These are phyloP conservation scores for Nestor notabilis DNA, from an alignment of 2,113 vertebrate species.

Conservation along the genomic window DNA sequence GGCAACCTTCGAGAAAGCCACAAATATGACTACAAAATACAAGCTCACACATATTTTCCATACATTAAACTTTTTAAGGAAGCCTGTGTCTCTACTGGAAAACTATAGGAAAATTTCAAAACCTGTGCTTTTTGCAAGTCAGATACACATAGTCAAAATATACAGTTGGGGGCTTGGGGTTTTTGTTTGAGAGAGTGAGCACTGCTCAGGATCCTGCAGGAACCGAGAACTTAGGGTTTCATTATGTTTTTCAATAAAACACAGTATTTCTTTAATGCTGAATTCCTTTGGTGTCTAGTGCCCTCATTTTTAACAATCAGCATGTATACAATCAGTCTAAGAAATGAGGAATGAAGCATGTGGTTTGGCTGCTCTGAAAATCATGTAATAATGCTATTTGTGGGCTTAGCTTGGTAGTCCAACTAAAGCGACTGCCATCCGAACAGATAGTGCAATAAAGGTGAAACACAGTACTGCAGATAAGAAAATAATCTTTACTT, in stretches of 20 bases:
- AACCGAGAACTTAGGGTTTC: neutral
- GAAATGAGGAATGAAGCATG: neutral
- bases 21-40: neutral
- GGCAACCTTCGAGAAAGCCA: neutral
- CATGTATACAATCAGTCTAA: neutral
- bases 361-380: neutral
- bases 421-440: neutral
- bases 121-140: neutral
- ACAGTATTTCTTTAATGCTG: neutral
- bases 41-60: neutral
- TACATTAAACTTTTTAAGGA: neutral
- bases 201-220: neutral
- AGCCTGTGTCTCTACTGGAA: neutral
- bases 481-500: neutral
- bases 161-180: fast-evolving
- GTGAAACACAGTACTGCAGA: neutral
- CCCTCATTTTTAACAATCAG: neutral
- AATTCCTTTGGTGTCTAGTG: neutral
- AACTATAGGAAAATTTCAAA: neutral
- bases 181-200: neutral
- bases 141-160: neutral
- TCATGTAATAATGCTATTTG: neutral
- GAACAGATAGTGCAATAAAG: neutral
- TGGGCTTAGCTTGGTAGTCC: neutral
- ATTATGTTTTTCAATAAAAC: neutral